Evolutionary conservation across 2,113 vertebrate genomes (phyloP), one percentile per base, ranked within the genome.

Genomic region (Lontra canadensis): DNA sequence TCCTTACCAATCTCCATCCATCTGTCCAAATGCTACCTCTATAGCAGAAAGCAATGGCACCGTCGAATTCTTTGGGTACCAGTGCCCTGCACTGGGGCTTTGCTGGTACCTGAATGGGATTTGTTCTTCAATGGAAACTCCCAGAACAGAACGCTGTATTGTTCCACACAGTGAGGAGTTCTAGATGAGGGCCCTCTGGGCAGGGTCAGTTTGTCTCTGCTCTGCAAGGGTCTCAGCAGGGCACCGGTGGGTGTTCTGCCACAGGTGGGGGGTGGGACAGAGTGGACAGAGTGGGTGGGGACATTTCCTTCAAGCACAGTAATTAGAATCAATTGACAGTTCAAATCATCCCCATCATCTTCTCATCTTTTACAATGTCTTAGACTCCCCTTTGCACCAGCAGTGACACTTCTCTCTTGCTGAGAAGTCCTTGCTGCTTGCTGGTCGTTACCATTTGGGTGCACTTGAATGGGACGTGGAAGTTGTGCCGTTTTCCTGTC

Each of bases 401-500:
- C 15, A 0, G 14, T 11, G n/a, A 52, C 23, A 9, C 42, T 13
- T 55, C 2, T 98, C 44, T 74, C 97, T 98, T 91, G 96, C 85
- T 76, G 96, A 97, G 79, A 92, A 92, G 20, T 90, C 65, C 57
- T 85, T 84, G 65, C 79, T 0, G 31, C 31, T n/a, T 67, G 0
- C 88, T 94, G 78, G 78, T 39, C 57, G 10, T 92, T 73, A 88
- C 55, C 61, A 42, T 97, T 76, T 73, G 91, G 84, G 74, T 59
- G 63, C 88, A 63, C 82, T 44, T 97, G 67, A 29, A 47, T 0
- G 93, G 97, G 84, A 34, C 47, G 23, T 4, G 86, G n/a, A 87
- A 94, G 59, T 95, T 84, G 63, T 88, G 36, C 81, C 90, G 1
- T 96, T 97, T 96, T 94, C 76, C 97, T 97, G 63, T 96, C 59